phyloP scores from a whole-genome alignment of 1,140 invertebrate species.

The Brevipalpus yothersi region DNA sequence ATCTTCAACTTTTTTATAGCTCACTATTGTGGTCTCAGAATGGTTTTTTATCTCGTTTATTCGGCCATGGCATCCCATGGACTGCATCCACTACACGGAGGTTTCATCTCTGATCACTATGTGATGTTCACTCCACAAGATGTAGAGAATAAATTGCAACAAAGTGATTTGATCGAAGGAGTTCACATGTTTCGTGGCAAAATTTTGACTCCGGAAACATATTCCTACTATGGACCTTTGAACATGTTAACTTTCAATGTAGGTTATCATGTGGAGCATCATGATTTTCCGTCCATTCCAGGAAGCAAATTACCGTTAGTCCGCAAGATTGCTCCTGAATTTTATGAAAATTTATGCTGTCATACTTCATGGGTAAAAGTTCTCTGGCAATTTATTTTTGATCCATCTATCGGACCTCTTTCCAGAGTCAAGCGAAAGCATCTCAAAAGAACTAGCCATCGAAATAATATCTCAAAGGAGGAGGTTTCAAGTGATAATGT shows the following conservation, averaged over 20 bases:
- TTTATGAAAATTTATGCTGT: constrained; percentile 76
- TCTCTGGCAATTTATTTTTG: constrained; percentile 79
- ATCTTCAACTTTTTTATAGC: constrained; percentile 51
- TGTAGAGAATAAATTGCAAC: background rate
- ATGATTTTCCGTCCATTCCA: constrained; percentile 93
- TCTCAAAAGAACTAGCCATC: too few species aligned
- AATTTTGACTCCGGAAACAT: constrained; percentile 45
- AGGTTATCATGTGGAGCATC: constrained; percentile 62
- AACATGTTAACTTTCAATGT: constrained; percentile 97
- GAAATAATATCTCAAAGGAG: background rate
- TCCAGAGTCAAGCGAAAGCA: constrained; percentile 65
- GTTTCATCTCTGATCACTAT: constrained; percentile 98
- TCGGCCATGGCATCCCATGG: constrained; percentile 93
- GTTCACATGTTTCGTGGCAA: constrained; percentile 3
- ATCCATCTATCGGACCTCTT: constrained; percentile 87
- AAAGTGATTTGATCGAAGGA: too few species aligned
- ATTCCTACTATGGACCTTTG: constrained; percentile 88
- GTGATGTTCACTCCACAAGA: constrained; percentile 50
- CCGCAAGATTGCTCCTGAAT: constrained; percentile 33
- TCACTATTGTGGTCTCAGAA: constrained; percentile 48
- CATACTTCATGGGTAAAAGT: constrained; percentile 79
- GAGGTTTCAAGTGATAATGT: background rate
- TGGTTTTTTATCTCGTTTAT: constrained; percentile 57
- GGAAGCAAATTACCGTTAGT: constrained; percentile 55
- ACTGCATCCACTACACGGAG: constrained; percentile 85